Evolutionary conservation across 2,113 vertebrate species (phyloP).

Genomic region (Rallus limicola): DNA sequence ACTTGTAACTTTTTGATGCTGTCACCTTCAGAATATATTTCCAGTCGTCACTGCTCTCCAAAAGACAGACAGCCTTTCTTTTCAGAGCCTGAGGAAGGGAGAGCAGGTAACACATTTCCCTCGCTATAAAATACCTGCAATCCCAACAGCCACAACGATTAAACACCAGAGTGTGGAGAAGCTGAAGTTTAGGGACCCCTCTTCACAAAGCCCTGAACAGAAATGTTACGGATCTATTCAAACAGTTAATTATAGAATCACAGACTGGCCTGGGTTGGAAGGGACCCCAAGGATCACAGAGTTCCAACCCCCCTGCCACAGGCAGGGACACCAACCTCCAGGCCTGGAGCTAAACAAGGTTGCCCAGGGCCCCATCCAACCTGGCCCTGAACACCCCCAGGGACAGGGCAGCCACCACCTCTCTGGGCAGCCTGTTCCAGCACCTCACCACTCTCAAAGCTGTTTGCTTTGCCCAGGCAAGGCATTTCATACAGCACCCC

Average conservation of each 20-base stretch:
- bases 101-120: background rate
- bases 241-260: too few species aligned
- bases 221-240: background rate
- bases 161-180: background rate
- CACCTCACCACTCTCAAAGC: background rate
- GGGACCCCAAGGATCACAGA: too few species aligned
- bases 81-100: background rate
- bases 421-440: too few species aligned
- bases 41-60: background rate
- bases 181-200: background rate
- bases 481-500: background rate
- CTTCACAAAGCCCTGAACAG: background rate
- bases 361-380: too few species aligned
- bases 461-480: background rate
- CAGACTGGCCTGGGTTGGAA: too few species aligned
- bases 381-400: too few species aligned
- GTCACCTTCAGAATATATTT: background rate
- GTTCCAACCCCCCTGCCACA: too few species aligned
- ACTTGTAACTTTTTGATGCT: background rate
- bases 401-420: too few species aligned
- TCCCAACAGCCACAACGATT: background rate
- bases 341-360: too few species aligned
- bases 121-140: background rate
- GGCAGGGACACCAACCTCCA: too few species aligned
- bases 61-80: background rate